These are phyloP conservation scores for Symphodus melops DNA, from an alignment of 2,113 vertebrate genomes.

Conservation along the genomic window DNA sequence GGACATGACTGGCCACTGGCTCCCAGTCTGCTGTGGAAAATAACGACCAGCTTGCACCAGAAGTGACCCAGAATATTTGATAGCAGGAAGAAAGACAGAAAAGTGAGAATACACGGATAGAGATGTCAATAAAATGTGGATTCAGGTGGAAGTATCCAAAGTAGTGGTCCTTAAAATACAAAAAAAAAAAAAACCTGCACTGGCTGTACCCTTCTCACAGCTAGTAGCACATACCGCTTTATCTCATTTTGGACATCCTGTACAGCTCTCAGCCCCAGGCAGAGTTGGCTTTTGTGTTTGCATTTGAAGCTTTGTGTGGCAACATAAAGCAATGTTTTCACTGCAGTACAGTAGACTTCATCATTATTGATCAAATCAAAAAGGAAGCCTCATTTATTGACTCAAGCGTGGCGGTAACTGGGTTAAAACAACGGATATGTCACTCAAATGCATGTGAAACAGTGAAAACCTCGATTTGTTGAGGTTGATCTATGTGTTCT, in stretches of 20 bases:
- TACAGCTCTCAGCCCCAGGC: constrained; percentile 18
- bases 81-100: constrained; percentile 5
- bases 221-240: neutral
- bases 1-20: constrained; percentile 55
- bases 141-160: neutral
- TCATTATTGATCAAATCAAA: neutral
- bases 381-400: neutral
- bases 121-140: neutral
- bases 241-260: constrained; percentile 20
- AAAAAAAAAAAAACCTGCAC: neutral
- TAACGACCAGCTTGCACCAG: constrained; percentile 48
- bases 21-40: constrained; percentile 41
- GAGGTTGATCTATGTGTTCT: too few relatives aligned
- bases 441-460: too few relatives aligned
- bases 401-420: neutral
- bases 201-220: neutral
- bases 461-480: too few relatives aligned
- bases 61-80: constrained; percentile 27
- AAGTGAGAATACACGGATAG: neutral
- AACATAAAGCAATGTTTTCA: neutral
- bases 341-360: neutral
- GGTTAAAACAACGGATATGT: neutral
- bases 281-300: constrained; percentile 19
- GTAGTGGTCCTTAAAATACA: too few relatives aligned
- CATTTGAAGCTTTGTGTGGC: constrained; percentile 16